A percentile compares a stretch with the other conserved stretches of the same genome.
phyloP scores from a whole-genome alignment of 2,797 vertebrate species.

The Cyprinella venusta region DNA sequence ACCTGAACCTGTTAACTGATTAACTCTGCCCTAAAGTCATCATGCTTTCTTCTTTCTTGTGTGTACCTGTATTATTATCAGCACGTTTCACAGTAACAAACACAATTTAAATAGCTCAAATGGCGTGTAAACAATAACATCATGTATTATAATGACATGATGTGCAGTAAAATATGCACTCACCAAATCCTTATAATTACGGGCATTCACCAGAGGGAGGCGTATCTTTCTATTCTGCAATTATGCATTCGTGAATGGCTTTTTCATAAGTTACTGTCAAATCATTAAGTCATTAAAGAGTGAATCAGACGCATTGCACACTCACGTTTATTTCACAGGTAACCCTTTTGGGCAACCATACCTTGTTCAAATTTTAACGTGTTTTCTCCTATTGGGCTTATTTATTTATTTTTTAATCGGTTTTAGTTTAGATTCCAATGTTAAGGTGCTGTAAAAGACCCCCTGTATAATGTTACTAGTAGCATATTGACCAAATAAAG shows the following conservation, averaged over 20 bases:
- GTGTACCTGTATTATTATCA: not conserved
- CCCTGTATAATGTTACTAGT: not conserved
- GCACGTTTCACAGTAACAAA: not conserved
- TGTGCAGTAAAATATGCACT: not conserved
- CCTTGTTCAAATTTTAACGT: not conserved
- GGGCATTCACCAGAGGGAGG: conserved; percentile 22
- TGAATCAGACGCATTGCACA: not conserved
- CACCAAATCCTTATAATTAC: not conserved
- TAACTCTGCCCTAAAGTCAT: not conserved
- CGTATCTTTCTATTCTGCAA: conserved; percentile 9
- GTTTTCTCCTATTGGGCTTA: not conserved
- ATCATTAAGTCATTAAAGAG: conserved; percentile 26
- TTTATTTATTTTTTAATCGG: too few relatives aligned
- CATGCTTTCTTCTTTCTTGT: too few relatives aligned
- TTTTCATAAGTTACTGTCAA: not conserved
- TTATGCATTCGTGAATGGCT: not conserved
- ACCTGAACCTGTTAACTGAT: not conserved
- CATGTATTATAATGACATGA: not conserved
- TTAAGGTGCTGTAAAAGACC: not conserved
- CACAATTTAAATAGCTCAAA: not conserved
- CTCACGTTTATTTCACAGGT: not conserved
- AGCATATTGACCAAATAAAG: not conserved
- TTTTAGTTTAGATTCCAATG: not conserved
- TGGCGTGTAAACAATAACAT: not conserved
- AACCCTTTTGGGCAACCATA: not conserved